Conservation (phyloP, 1,140 invertebrate genomes). For the Bombus polaris region DNA sequence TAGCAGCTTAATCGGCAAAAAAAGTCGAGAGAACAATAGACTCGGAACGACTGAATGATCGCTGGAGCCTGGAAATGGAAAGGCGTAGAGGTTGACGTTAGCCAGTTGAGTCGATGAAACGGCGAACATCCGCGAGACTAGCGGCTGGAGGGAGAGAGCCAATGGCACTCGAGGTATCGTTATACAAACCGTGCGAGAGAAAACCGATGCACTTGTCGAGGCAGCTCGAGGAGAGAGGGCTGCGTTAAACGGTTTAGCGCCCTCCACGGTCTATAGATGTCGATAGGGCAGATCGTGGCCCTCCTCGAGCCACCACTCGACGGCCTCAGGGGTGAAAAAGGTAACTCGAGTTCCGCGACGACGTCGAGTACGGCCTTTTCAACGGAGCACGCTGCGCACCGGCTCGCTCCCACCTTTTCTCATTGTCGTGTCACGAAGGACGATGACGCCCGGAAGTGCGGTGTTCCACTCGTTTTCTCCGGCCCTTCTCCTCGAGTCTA, state of each 20-base stretch:
- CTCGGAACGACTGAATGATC: background rate
- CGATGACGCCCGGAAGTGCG: conserved; percentile 46
- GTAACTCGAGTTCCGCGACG: conserved; percentile 67
- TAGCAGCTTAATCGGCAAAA: background rate
- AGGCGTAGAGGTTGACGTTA: background rate
- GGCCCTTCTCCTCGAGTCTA: no score
- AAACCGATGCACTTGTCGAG: conserved; percentile 34
- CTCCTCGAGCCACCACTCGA: conserved; percentile 57
- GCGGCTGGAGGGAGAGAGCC: no score
- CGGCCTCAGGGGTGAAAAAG: conserved; percentile 60
- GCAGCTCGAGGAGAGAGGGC: background rate
- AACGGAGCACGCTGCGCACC: conserved; percentile 19
- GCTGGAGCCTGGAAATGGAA: background rate
- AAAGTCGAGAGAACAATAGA: background rate
- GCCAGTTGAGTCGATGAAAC: background rate
- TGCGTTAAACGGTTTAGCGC: conserved; percentile 43
- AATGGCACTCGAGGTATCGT: conserved; percentile 11
- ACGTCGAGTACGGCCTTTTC: conserved; percentile 67
- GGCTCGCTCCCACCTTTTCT: conserved; percentile 60
- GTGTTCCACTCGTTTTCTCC: background rate
- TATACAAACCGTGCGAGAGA: background rate
- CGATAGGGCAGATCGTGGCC: conserved; percentile 75
- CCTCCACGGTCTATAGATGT: conserved; percentile 68
- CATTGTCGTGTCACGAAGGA: conserved; percentile 75
- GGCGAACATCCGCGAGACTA: background rate